Conservation (phyloP, 2,113 vertebrate species). For the Sinocyclocheilus anophthalmus region DNA sequence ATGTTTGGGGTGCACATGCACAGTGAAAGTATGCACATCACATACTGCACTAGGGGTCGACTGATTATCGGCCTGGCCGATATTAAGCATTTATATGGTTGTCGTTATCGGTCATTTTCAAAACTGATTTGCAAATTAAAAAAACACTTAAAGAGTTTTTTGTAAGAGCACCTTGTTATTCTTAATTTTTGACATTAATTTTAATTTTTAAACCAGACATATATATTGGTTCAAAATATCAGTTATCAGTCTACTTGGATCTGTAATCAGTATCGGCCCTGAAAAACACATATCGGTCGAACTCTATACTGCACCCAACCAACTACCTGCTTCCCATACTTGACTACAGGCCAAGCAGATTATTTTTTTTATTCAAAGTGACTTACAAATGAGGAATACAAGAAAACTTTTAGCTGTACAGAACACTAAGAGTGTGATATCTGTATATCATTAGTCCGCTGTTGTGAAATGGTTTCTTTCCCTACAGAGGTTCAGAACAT, state of each 20-base stretch:
- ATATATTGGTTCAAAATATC: too few relatives aligned
- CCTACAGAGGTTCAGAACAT: neutral
- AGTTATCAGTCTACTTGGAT: too few relatives aligned
- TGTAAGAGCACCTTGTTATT: too few relatives aligned
- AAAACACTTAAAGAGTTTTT: too few relatives aligned
- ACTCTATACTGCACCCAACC: neutral
- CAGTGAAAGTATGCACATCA: neutral
- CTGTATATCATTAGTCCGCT: neutral
- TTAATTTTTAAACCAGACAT: too few relatives aligned
- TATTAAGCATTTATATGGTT: too few relatives aligned
- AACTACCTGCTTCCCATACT: neutral
- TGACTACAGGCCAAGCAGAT: neutral
- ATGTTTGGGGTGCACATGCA: neutral
- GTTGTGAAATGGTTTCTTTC: constrained; percentile 4
- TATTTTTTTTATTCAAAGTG: constrained; percentile 13
- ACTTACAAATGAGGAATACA: neutral
- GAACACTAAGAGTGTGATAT: neutral
- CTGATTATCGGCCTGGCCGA: too few relatives aligned
- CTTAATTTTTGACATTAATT: too few relatives aligned
- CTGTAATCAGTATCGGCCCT: too few relatives aligned
- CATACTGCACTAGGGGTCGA: neutral
- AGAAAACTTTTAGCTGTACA: neutral
- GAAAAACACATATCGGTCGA: too few relatives aligned
- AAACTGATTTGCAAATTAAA: too few relatives aligned
- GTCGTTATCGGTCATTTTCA: too few relatives aligned